Base-by-base conservation (phyloP, 2,113 vertebrate species). In the Hippolais icterina region DNA sequence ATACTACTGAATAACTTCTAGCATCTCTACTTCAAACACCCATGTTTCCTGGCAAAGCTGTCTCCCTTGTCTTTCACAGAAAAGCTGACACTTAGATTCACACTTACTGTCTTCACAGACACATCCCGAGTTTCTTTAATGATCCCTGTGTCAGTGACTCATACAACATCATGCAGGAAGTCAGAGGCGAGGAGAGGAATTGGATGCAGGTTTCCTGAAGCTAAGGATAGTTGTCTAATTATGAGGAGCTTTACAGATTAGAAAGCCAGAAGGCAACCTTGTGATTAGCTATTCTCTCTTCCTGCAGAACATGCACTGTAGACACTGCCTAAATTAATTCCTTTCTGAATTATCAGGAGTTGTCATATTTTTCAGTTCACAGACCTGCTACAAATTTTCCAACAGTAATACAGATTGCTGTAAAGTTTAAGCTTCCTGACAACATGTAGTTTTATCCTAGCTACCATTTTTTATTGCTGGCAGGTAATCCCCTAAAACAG, bases 281-380 rank as follows among this genome's bases (percentile, higher is more conserved):
- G 61, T 97, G 95, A 94, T 95, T 91, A 94, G 69, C 78, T 90
- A 90, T 95, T 96, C 96, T 91, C 78, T 93, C 85, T 95, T 85
- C 57, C 78, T 80, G 78, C 70, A 83, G 90, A 94, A 75, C n/a
- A 87, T 0, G 0, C n/a, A 24, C 65, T 89, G 68, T 25, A 94
- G 87, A 91, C 78, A 85, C 49, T 82, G 74, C 49, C 78, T 91
- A 89, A 97, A 91, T 91, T 85, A 93, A 96, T 87, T 87, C 90
- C 44, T 76, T 79, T 87, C 90, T 76, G 90, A 93, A 90, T 87
- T 90, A 95, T 87, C 84, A 83, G 70, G 29, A 84, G 33, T 90
- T 95, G 90, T 93, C 92, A 94, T 79, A 93, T 91, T 95, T 96
- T 91, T 70, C 7, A 1, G 42, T 84, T 95, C 78, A 84, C 49